Base-by-base conservation (phyloP, 2,888 invertebrate species). In the Rotaria sp. region DNA sequence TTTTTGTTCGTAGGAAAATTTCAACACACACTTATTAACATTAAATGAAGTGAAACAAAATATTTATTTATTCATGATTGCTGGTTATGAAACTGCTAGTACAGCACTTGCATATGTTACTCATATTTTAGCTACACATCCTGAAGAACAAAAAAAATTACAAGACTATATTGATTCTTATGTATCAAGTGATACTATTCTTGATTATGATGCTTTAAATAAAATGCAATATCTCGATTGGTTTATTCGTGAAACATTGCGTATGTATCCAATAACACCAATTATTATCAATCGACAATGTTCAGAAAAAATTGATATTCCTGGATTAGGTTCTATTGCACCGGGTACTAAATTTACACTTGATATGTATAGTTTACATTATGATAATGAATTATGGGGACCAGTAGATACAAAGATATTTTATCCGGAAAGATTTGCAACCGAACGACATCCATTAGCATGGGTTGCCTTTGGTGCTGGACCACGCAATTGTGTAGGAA, bases 401-500 rank as follows among this genome's bases (percentile, higher is more conserved):
- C 84, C 84, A 30, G 74, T 85, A 41, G 86, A 86, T 74, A 84
- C 86, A 52, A 80, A 84, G 41, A 38, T 50, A 3, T 86, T 86
- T 74, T 86, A 84, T 84, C 86, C 86, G 0, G 86, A 86, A 55
- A 74, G 86, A 85, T 86, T 86, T 86, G 48, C 84, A 52, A 57
- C 57, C 1, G 74, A 86, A 50, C 55, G 86, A 55, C 52, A 86
- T 67, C 86, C 86, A 26, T 50, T 74, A 55, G 84, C 84, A 35
- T 86, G 86, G 86, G 55, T 86, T 7, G 52, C 86, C 21, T 86
- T 86, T 30, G 90, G 90, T 1, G 89, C 89, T 35, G 90, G 90
- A 13, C 90, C 90, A 8, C 87, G 90, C 41, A 89, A 88, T 85
- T 90, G 90, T 86, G 35, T 67, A 35, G 67, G 67, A 67, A 67